A percentile compares a stretch with the other conserved stretches of the same genome.
Conservation (phyloP, 2,888 invertebrate species). For the Prenolepis imparis region DNA sequence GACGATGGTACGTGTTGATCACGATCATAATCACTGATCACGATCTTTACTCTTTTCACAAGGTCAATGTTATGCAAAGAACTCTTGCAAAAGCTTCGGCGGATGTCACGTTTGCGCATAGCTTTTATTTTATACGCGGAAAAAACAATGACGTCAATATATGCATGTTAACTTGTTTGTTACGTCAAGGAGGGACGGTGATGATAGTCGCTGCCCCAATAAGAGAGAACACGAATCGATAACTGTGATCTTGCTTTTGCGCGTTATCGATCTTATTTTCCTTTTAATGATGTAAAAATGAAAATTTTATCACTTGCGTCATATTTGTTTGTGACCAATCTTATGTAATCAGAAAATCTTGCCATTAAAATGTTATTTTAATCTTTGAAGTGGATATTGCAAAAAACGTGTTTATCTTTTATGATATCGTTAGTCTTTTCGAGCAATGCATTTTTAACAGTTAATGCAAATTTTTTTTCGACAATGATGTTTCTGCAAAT, state of each 20-base stretch:
- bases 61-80: constrained; percentile 57
- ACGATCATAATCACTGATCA: not conserved
- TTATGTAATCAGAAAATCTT: constrained; percentile 27
- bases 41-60: constrained; percentile 36
- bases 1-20: constrained; percentile 87
- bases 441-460: not conserved
- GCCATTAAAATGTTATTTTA: constrained; percentile 8
- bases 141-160: constrained; percentile 17
- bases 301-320: not conserved
- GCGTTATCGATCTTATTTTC: constrained; percentile 18
- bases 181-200: not conserved
- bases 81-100: not conserved
- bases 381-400: constrained; percentile 14
- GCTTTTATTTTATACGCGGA: constrained; percentile 16
- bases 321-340: constrained; percentile 12
- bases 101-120: not conserved
- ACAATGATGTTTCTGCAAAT: not conserved
- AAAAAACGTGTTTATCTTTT: not conserved
- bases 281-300: not conserved
- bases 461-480: not conserved
- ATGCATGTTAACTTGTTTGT: constrained; percentile 37
- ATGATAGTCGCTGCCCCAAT: not conserved
- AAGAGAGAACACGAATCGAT: constrained; percentile 8
- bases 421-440: not conserved
- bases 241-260: constrained; percentile 20